phyloP scores from a whole-genome alignment of 2,113 vertebrate species.

The Sardina pilchardus region DNA sequence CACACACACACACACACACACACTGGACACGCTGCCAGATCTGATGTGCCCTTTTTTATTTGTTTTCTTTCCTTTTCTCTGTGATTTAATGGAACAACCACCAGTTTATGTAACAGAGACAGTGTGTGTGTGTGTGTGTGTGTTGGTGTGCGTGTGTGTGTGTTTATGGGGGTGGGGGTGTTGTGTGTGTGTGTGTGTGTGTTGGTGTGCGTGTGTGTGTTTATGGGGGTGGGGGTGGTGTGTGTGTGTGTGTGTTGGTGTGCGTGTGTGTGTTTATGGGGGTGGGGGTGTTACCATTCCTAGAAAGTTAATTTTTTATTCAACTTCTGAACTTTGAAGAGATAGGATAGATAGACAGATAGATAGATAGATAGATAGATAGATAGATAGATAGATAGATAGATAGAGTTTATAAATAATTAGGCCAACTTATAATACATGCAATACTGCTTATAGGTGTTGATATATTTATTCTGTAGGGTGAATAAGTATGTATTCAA shows the following conservation, averaged over 20 bases:
- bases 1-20: constrained; percentile 10
- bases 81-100: constrained; percentile 22
- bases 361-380: background rate
- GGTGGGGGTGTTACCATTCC: background rate
- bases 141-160: background rate
- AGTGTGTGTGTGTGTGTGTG: too few relatives aligned
- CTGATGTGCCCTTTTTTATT: background rate
- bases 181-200: too few relatives aligned
- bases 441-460: too few relatives aligned
- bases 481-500: too few relatives aligned
- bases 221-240: too few relatives aligned
- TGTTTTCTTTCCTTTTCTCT: background rate
- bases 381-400: too few relatives aligned
- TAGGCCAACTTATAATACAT: too few relatives aligned
- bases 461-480: too few relatives aligned
- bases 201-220: background rate
- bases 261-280: background rate
- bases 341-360: background rate
- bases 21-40: background rate
- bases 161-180: too few relatives aligned
- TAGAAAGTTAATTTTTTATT: background rate
- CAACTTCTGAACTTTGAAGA: background rate
- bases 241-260: constrained; percentile 14
- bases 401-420: too few relatives aligned
- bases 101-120: constrained; percentile 14